Base-by-base conservation (phyloP, 1,140 invertebrate species). In the Apocrypta bakeri region DNA sequence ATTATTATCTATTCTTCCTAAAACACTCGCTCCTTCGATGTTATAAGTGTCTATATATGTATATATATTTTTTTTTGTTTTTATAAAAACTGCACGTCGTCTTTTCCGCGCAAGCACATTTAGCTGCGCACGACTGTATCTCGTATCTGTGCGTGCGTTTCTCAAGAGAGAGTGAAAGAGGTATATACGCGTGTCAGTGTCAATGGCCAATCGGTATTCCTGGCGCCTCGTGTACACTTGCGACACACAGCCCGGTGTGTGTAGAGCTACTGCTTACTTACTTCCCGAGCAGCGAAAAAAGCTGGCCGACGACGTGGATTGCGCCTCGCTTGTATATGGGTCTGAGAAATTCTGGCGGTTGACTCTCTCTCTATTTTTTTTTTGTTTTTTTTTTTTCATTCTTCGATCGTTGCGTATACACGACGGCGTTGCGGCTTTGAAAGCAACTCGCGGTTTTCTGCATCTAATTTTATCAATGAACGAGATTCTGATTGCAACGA, bases 181-280 rank as follows among this genome's bases (percentile, higher is more conserved):
- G n/a, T n/a, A n/a, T n/a, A n/a, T n/a, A n/a, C 48, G 17, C 17
- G 73, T 31, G 48, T 33, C 73, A 63, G 73, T 63, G 48, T 76
- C 56, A 63, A 76, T 63, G 73, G 25, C 73, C 73, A 76, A 61
- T 76, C 73, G 73, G 48, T 33, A 63, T 63, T 76, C 73, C 48
- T 63, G 56, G 48, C 73, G 73, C 73, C 73, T 61, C 27, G 48
- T 29, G 25, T n/a, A 66, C 63, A 66, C 24, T 66, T 66, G 72
- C 72, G 48, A 56, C 48, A 56, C 48, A 56, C 17, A 17, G 48
- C 17, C 21, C 48, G 3, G 33, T 2, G 3, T 4, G 69, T n/a
- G 31, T 29, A 64, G 27, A 66, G 8, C 25, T 64, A 64, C 21
- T 29, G n/a, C 63, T 61, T 61, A 24, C n/a, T n/a, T n/a, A 56